Percentiles rank a stretch among this genome's conserved stretches.
Conservation (phyloP, 2,113 vertebrate species). For the Microtus pennsylvanicus region DNA sequence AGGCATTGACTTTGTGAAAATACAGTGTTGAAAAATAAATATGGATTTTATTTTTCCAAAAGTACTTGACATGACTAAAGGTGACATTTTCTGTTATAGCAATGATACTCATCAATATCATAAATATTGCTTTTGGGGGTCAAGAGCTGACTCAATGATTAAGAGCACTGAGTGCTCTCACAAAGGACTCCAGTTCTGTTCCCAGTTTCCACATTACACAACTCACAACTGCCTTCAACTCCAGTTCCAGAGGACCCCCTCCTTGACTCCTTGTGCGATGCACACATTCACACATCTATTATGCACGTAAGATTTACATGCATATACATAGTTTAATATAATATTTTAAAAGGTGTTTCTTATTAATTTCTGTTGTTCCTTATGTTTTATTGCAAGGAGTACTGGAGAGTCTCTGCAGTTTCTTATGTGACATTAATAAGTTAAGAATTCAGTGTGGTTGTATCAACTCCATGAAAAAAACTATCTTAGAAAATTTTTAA, state of each 20-base stretch:
- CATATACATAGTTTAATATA: not conserved
- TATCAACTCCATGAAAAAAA: not conserved
- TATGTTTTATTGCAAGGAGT: not conserved
- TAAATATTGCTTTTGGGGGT: not conserved
- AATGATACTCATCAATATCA: not conserved
- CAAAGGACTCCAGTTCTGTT: not conserved
- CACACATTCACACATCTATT: not conserved
- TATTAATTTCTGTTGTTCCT: not conserved
- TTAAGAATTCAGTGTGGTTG: not conserved
- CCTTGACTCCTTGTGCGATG: not conserved
- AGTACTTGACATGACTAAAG: not conserved
- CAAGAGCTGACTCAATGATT: not conserved
- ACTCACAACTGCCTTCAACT: too few species aligned
- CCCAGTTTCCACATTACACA: too few species aligned
- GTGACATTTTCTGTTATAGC: not conserved
- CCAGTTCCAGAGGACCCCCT: not conserved
- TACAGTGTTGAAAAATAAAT: not conserved
- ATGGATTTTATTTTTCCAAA: not conserved
- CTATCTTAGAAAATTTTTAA: not conserved
- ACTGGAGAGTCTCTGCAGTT: not conserved
- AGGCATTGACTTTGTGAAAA: not conserved
- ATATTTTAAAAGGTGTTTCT: not conserved
- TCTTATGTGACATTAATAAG: not conserved
- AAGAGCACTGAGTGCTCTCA: not conserved
- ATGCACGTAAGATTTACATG: not conserved